Evolutionary conservation across 2,113 vertebrate genomes (phyloP), one percentile per base, ranked within the genome.

Genomic region (Seriola rivoliana): DNA sequence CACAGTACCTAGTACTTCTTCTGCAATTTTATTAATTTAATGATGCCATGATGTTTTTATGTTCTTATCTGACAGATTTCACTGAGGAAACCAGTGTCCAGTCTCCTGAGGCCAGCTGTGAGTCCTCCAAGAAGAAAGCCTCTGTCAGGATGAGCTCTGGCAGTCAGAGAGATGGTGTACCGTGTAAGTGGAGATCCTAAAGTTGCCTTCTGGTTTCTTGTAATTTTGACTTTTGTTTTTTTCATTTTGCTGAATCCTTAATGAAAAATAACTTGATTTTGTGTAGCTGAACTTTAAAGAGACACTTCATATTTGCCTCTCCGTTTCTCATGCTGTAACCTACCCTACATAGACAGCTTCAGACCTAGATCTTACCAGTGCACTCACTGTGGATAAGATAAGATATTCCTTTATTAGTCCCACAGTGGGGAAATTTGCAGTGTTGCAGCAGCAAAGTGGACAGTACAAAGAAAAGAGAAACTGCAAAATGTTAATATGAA

Each of bases 11-110:
- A 59, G 6, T 4, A 3, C 6, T 29, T 25, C 13, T 52, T 5
- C 38, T 73, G 46, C 13, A 23, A 8, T 34, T 58, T 3, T 62
- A 29, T 19, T 73, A 1, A 52, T 70, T 80, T 52, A 52, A 59
- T 73, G 8, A 77, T 75, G n/a, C 0, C 8, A 5, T 32, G 17
- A 72, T 52, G 50, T 21, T 42, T 10, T 42, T 42, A 11, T 48
- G 32, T 69, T 74, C 0, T 19, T 19, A n/a, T 63, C 5, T 66
- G 8, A 44, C 75, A 93, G 90, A 89, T 76, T 83, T 87, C 23
- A 75, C 74, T 0, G 81, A 82, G 32, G 75, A 85, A 62, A 70
- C 46, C 21, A 67, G 55, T 38, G 48, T 40, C 38, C 80, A 58
- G 13, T 77, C 68, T 67, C 79, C 81, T 67, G 73, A 67, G 69